Conservation (phyloP, 2,113 vertebrate genomes). For the Caloenas nicobarica region DNA sequence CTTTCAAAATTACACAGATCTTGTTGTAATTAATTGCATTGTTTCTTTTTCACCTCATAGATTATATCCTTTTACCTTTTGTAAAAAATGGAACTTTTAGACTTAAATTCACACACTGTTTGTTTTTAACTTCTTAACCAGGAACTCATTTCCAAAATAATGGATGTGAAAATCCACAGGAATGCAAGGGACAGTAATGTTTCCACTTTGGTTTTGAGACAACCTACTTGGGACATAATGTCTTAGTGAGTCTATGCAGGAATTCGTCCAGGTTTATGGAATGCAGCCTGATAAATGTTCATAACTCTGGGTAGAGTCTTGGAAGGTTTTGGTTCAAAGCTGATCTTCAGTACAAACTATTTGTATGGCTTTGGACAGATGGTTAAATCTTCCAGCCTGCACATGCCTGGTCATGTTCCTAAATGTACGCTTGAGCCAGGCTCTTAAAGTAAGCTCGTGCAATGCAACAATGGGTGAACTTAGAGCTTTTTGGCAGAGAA, state of each 20-base stretch:
- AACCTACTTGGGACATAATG: neutral
- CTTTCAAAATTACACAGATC: conserved; percentile 58
- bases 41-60: conserved; percentile 12
- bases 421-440: neutral
- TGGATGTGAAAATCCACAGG: neutral
- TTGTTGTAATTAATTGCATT: conserved; percentile 58
- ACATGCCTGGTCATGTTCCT: neutral
- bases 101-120: neutral
- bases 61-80: neutral
- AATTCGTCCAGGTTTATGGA: neutral
- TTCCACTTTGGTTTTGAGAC: neutral
- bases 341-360: neutral
- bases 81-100: neutral
- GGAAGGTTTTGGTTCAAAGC: neutral
- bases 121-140: neutral
- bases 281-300: neutral
- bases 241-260: neutral
- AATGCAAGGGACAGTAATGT: neutral
- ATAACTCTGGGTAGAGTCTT: neutral
- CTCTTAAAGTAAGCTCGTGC: neutral
- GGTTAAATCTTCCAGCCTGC: neutral
- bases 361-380: neutral
- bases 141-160: neutral
- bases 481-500: neutral
- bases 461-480: fast-evolving